Evolutionary conservation across 2,797 vertebrate species (phyloP).

Genomic region (Acanthurus tractus): DNA sequence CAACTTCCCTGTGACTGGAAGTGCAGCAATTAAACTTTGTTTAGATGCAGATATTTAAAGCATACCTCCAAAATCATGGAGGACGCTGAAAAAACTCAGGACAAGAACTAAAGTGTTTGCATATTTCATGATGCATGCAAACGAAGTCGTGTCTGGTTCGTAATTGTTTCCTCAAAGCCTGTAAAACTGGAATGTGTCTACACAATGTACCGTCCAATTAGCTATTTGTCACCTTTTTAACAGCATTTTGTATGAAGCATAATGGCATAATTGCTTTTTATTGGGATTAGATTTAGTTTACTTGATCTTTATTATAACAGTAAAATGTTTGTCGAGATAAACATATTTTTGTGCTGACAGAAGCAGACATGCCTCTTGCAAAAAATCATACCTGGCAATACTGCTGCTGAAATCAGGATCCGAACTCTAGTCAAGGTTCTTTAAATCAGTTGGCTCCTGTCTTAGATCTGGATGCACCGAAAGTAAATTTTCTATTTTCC

Average conservation of each 20-base stretch:
- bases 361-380: neutral
- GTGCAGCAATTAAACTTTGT: constrained; percentile 62
- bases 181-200: constrained; percentile 47
- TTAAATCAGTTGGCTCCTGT: neutral
- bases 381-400: constrained; percentile 4
- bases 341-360: constrained; percentile 7
- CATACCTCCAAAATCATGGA: constrained; percentile 39
- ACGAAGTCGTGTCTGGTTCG: constrained; percentile 37
- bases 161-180: constrained; percentile 46
- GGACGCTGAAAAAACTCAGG: constrained; percentile 27
- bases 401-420: constrained; percentile 10
- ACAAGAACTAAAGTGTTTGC: constrained; percentile 15
- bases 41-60: constrained; percentile 60
- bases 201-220: constrained; percentile 34
- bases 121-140: constrained; percentile 46
- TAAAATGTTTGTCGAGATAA: constrained; percentile 16
- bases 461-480: accelerated
- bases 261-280: constrained; percentile 53
- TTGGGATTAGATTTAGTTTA: constrained; percentile 21
- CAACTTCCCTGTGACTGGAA: constrained; percentile 52
- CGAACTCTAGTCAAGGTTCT: neutral
- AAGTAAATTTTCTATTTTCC: neutral
- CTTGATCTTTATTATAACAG: constrained; percentile 39
- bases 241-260: constrained; percentile 20
- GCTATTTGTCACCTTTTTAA: constrained; percentile 70